These are phyloP conservation scores for Penaeus japonicus DNA, from an alignment of 1,140 invertebrate genomes.

Conservation along the genomic window DNA sequence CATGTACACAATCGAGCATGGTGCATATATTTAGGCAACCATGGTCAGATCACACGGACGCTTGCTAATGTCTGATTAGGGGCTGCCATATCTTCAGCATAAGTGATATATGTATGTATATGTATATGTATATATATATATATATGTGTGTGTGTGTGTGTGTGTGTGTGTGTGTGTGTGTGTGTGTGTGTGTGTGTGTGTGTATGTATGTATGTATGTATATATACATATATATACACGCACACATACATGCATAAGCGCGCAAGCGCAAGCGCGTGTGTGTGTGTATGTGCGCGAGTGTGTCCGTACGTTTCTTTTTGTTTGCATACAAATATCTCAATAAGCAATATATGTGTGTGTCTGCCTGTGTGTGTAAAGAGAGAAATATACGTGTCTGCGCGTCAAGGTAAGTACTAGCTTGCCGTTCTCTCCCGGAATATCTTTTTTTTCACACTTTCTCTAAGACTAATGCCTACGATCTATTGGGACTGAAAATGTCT, in stretches of 20 bases:
- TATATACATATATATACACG: neutral
- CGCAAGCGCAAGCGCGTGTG: neutral
- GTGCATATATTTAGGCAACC: too few species aligned
- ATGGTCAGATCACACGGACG: too few species aligned
- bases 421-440: neutral
- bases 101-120: neutral
- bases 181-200: neutral
- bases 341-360: neutral
- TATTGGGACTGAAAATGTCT: too few species aligned
- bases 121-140: neutral
- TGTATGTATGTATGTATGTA: neutral
- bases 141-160: neutral
- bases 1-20: too few species aligned
- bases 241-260: neutral
- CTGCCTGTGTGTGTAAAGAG: too few species aligned
- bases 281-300: neutral
- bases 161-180: neutral
- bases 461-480: too few species aligned
- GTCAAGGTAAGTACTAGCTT: neutral
- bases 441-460: too few species aligned
- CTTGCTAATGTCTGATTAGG: too few species aligned
- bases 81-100: neutral
- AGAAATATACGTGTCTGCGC: neutral
- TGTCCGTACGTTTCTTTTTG: neutral
- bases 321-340: too few species aligned